Percentiles rank a stretch among this genome's conserved stretches.
Evolutionary conservation across 1,140 invertebrate species (phyloP).

Genomic region (Drosophila truncata): DNA sequence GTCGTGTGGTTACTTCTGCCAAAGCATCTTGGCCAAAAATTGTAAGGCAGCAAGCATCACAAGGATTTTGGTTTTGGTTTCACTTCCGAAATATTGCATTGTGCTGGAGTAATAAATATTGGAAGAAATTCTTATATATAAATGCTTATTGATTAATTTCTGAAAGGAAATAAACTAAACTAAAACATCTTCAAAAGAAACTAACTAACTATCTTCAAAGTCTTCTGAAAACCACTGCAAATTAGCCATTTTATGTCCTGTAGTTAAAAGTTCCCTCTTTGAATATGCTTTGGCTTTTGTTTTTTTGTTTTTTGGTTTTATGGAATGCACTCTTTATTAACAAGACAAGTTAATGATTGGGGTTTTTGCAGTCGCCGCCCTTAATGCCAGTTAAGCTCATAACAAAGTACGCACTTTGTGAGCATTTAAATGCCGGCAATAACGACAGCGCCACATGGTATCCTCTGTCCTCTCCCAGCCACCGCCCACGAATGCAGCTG

Average conservation of each 20-base stretch:
- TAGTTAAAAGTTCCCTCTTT: conserved; percentile 14
- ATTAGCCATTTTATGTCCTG: conserved; percentile 13
- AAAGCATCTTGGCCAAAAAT: conserved; percentile 42
- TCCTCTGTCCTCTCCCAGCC: conserved; percentile 19
- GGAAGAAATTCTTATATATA: not conserved
- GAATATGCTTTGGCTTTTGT: not conserved
- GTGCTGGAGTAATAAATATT: not conserved
- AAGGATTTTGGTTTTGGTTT: conserved; percentile 49
- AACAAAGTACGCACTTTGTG: conserved; percentile 78
- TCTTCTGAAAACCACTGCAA: conserved; percentile 4
- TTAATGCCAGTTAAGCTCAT: conserved; percentile 68
- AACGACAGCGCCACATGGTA: conserved; percentile 54
- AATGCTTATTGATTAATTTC: not conserved
- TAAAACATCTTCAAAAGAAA: not conserved
- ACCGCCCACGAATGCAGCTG: conserved; percentile 46
- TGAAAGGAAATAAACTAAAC: not conserved
- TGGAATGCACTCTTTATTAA: conserved; percentile 44
- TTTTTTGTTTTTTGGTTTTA: conserved; percentile 12
- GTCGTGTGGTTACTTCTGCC: conserved; percentile 58
- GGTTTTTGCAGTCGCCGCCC: conserved; percentile 20
- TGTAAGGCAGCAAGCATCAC: conserved; percentile 33
- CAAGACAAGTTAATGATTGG: conserved; percentile 52
- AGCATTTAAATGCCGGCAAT: conserved; percentile 69
- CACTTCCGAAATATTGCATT: not conserved
- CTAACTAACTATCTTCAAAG: not conserved